Percentiles rank a stretch among this genome's conserved stretches.
These are phyloP conservation scores for Anguilla obscura DNA, from an alignment of 2,797 vertebrate species.

Conservation along the genomic window DNA sequence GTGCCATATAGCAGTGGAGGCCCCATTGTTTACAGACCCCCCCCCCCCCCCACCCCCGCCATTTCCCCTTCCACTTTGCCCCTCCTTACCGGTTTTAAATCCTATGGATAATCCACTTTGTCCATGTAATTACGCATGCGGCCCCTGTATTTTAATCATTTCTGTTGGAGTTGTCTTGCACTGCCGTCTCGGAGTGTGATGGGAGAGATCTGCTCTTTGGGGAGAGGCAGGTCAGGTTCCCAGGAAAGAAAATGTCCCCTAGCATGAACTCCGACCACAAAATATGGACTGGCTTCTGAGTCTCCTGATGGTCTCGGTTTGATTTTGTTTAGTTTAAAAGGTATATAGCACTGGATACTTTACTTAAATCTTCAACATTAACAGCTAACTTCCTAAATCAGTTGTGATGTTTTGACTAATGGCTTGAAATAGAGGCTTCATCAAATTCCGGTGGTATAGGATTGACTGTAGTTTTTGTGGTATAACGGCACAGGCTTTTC, in stretches of 20 bases:
- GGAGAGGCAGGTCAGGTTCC: constrained; percentile 19
- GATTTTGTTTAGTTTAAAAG: neutral
- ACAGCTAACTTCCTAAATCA: neutral
- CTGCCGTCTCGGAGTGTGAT: neutral
- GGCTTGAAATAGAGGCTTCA: neutral
- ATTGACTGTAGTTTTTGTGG: neutral
- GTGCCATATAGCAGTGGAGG: constrained; percentile 6
- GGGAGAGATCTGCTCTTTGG: constrained; percentile 7
- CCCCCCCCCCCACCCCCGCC: neutral
- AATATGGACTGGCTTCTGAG: neutral
- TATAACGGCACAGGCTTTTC: neutral
- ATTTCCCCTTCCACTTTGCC: neutral
- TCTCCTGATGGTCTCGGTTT: neutral
- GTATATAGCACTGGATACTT: neutral
- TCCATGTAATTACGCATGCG: neutral
- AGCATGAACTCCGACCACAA: neutral
- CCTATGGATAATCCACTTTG: neutral
- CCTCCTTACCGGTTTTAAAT: constrained; percentile 10
- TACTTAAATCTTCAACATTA: neutral
- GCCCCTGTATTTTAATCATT: neutral
- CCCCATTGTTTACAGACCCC: neutral
- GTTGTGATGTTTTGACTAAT: neutral
- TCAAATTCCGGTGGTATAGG: neutral
- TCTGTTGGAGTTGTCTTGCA: neutral
- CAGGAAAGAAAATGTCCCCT: constrained; percentile 14